Percentiles rank a stretch among this genome's conserved stretches.
Evolutionary conservation across 2,113 vertebrate genomes (phyloP).

Genomic region (Oostethus manadensis): DNA sequence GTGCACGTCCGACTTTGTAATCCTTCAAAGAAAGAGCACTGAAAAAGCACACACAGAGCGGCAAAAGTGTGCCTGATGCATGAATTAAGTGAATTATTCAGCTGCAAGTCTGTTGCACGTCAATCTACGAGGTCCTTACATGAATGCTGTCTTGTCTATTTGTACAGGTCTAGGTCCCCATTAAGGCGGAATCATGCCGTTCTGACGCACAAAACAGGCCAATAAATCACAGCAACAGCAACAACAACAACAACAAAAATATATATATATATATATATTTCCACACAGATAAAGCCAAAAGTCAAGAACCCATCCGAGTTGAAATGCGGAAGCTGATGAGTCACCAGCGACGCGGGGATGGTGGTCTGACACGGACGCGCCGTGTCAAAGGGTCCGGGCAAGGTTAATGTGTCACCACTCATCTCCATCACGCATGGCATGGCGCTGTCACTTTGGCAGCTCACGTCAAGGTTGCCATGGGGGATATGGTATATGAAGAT

Average conservation of each 20-base stretch:
- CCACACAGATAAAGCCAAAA: not conserved
- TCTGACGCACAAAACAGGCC: too few relatives aligned
- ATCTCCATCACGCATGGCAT: conserved; percentile 4
- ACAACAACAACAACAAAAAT: too few relatives aligned
- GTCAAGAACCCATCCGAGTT: not conserved
- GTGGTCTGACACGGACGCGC: conserved; percentile 24
- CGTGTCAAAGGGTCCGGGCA: conserved; percentile 1
- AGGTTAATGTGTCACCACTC: conserved; percentile 6
- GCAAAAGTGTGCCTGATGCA: conserved; percentile 42
- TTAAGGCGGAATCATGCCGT: too few relatives aligned
- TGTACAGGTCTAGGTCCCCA: too few relatives aligned
- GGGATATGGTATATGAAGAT: not conserved
- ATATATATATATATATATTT: too few relatives aligned
- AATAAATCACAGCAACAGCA: too few relatives aligned
- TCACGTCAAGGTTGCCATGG: not conserved
- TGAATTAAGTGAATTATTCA: conserved; percentile 71
- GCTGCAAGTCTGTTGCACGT: conserved; percentile 33
- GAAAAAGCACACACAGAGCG: not conserved
- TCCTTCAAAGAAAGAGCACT: conserved; percentile 27
- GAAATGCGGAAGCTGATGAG: conserved; percentile 7
- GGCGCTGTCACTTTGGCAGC: not conserved
- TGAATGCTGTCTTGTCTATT: not conserved
- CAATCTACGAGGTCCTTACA: conserved; percentile 30
- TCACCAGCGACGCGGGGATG: not conserved
- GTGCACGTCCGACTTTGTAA: conserved; percentile 55